These are phyloP conservation scores for Xanthia togata DNA, from an alignment of 2,888 invertebrate genomes.

Conservation along the genomic window DNA sequence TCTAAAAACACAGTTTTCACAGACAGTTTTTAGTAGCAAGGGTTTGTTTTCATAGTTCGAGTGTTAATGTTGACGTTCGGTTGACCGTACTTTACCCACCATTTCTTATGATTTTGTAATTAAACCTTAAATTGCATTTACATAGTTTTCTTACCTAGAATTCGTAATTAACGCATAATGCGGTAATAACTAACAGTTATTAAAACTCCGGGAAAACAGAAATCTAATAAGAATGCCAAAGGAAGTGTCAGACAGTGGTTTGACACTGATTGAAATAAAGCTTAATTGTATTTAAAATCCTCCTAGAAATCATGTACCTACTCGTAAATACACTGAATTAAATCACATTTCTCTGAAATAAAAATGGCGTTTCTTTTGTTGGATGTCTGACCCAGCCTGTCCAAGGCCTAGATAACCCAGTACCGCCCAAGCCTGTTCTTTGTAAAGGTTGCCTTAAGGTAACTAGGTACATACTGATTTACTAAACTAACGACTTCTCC, in stretches of 20 bases:
- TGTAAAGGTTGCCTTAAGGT: no score
- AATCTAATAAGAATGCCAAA: neutral
- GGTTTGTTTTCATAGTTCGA: neutral
- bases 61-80: neutral
- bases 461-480: no score
- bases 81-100: neutral
- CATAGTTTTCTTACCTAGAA: neutral
- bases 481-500: no score
- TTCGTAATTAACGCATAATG: neutral
- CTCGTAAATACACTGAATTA: neutral
- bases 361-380: neutral
- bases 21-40: neutral
- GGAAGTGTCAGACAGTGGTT: neutral
- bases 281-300: neutral
- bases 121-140: neutral
- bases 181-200: neutral
- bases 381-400: neutral
- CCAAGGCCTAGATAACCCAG: no score
- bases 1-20: no score
- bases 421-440: no score
- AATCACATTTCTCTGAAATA: neutral
- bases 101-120: neutral
- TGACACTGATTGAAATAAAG: neutral
- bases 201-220: constrained; percentile 4
- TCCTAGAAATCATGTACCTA: neutral